phyloP scores from a whole-genome alignment of 2,888 invertebrate genomes.

The Eupithecia vulgata region DNA sequence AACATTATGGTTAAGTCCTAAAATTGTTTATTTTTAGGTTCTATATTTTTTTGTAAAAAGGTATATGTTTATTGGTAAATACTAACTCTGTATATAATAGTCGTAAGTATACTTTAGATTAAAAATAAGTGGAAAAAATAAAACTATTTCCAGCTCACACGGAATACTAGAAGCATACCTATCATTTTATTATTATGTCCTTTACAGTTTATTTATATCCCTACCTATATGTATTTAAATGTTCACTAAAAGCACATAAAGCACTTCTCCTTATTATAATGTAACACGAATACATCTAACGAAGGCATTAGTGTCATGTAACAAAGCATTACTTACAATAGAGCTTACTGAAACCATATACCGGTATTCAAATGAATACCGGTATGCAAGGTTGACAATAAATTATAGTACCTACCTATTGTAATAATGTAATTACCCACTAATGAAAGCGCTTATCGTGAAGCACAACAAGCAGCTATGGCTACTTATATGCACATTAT shows the following conservation, averaged over 20 bases:
- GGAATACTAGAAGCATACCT: not conserved
- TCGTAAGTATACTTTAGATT: too few species aligned
- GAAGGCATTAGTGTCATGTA: slow-evolving; percentile 27
- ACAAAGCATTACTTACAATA: slow-evolving; percentile 23
- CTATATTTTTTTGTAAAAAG: too few species aligned
- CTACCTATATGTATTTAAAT: not conserved
- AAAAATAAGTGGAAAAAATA: too few species aligned
- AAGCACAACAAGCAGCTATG: too few species aligned
- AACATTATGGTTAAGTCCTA: too few species aligned
- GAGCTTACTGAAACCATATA: not conserved
- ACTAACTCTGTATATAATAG: too few species aligned
- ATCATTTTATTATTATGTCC: not conserved
- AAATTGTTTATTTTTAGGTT: too few species aligned
- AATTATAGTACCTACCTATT: not conserved
- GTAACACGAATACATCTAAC: slow-evolving; percentile 26
- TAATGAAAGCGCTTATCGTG: not conserved
- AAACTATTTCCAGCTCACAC: too few species aligned
- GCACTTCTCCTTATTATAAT: slow-evolving; percentile 10
- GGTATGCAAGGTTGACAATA: not conserved
- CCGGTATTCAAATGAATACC: not conserved
- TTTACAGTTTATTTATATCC: not conserved
- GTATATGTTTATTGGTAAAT: too few species aligned
- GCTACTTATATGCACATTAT: too few species aligned
- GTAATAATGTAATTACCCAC: not conserved
- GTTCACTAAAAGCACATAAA: slow-evolving; percentile 7